These are phyloP conservation scores for Eupithecia vulgata DNA, from an alignment of 2,888 invertebrate genomes.

Conservation along the genomic window DNA sequence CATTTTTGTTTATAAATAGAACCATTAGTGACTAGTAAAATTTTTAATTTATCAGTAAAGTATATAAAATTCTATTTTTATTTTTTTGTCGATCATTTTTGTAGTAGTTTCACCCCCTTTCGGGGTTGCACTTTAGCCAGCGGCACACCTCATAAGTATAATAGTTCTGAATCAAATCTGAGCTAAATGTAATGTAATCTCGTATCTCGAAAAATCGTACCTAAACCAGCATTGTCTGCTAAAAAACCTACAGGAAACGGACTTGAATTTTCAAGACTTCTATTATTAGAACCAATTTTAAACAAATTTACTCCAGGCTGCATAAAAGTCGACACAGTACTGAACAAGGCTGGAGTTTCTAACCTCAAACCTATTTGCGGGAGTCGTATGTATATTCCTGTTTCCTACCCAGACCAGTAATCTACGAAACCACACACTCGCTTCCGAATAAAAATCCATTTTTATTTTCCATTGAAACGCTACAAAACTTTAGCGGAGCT, in stretches of 20 bases:
- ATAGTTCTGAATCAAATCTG: background rate
- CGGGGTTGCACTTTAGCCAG: no score
- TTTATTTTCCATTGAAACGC: slow-evolving; percentile 35
- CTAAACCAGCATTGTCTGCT: background rate
- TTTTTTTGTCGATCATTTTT: no score
- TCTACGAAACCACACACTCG: slow-evolving; percentile 24
- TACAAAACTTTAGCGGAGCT: slow-evolving; percentile 27
- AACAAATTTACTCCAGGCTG: slow-evolving; percentile 16
- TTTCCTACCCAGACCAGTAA: slow-evolving; percentile 16
- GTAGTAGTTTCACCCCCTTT: no score
- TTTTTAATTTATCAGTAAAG: no score
- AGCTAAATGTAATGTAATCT: background rate
- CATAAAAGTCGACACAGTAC: slow-evolving; percentile 10
- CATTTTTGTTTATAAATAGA: no score
- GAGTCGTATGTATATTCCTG: slow-evolving; percentile 5
- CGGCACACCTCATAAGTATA: no score
- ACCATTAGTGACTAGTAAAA: no score
- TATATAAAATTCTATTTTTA: no score
- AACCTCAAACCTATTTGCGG: slow-evolving; percentile 22
- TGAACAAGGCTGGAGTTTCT: background rate
- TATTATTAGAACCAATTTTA: background rate
- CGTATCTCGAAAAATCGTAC: no score
- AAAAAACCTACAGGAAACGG: background rate
- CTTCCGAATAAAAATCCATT: slow-evolving; percentile 24
- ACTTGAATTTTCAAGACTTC: background rate